Conservation (phyloP, 2,888 invertebrate genomes). For the Latrodectus elegans region DNA sequence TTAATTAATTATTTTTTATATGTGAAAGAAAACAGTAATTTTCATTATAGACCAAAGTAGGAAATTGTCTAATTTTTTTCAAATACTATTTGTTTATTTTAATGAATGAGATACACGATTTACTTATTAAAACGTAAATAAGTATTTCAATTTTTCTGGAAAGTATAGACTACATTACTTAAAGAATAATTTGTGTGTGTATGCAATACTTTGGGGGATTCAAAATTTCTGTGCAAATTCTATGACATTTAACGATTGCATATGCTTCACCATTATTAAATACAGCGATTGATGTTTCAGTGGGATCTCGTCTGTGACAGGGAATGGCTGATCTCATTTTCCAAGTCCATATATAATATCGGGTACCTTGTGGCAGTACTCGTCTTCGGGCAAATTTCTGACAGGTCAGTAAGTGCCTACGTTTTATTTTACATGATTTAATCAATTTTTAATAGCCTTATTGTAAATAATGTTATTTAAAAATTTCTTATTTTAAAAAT, state of each 20-base stretch:
- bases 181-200: not conserved
- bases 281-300: conserved; percentile 19
- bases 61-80: too few relatives aligned
- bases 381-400: conserved; percentile 70
- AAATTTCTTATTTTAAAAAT: too few relatives aligned
- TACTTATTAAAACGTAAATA: too few relatives aligned
- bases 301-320: conserved; percentile 71
- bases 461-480: too few relatives aligned
- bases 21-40: too few relatives aligned
- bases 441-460: too few relatives aligned
- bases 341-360: conserved; percentile 70
- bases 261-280: not conserved
- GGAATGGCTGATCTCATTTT: conserved; percentile 66
- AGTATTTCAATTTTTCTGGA: too few relatives aligned
- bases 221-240: not conserved
- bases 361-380: conserved; percentile 68
- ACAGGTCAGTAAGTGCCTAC: conserved; percentile 55
- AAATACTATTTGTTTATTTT: too few relatives aligned
- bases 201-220: not conserved
- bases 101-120: too few relatives aligned
- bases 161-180: not conserved
- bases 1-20: too few relatives aligned
- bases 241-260: not conserved
- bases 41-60: too few relatives aligned
- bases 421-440: too few relatives aligned